Evolutionary conservation across 2,888 invertebrate genomes (phyloP).

Genomic region (Melieria omissa): DNA sequence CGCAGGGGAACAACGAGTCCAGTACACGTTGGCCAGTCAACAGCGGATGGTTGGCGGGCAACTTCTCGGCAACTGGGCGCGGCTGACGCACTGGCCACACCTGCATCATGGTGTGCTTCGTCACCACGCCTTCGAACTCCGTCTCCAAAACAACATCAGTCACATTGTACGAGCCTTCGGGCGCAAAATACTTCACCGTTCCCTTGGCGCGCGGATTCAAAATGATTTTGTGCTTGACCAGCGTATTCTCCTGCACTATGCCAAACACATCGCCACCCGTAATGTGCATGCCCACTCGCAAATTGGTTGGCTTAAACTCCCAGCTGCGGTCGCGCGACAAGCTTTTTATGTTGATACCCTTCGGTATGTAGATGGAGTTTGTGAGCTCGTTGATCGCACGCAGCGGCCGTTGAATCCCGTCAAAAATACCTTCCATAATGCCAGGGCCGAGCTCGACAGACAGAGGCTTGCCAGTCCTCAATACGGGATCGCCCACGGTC

Average conservation of each 20-base stretch:
- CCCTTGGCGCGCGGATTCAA: conserved; percentile 96
- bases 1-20: conserved; percentile 98
- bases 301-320: conserved; percentile 87
- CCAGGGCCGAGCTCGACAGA: conserved; percentile 99
- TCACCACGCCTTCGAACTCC: conserved; percentile 95
- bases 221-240: conserved; percentile 96
- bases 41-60: conserved; percentile 97
- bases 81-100: conserved; percentile 99
- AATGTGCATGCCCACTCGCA: conserved; percentile 92
- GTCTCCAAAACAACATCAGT: conserved; percentile 94
- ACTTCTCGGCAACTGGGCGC: conserved; percentile 94
- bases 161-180: conserved; percentile 91
- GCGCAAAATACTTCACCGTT: conserved; percentile 94
- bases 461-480: conserved; percentile 97
- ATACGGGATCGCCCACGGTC: conserved; percentile 98
- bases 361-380: conserved; percentile 98
- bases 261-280: conserved; percentile 98
- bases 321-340: conserved; percentile 83
- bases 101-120: conserved; percentile 94
- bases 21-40: conserved; percentile 97
- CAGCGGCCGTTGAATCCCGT: conserved; percentile 98
- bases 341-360: conserved; percentile 94
- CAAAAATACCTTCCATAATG: conserved; percentile 98
- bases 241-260: conserved; percentile 93
- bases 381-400: conserved; percentile 94